Percentiles rank a stretch among this genome's conserved stretches.
phyloP scores from a whole-genome alignment of 2,113 vertebrate genomes.

The Nannobrachium achirus region DNA sequence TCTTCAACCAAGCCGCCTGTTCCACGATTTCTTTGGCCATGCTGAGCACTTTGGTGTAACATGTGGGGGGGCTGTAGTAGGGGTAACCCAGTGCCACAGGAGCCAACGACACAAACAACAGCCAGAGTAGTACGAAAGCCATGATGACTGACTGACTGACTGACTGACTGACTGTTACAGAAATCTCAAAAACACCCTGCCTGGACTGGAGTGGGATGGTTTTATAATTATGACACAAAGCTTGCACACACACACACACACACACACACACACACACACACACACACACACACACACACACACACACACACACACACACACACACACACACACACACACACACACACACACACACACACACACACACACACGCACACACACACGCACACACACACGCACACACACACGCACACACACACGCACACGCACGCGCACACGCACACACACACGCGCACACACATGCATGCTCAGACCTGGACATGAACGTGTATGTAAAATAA shows the following conservation, averaged over 20 bases:
- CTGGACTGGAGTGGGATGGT: not conserved
- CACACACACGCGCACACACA: too few species aligned
- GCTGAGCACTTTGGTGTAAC: conserved; percentile 69
- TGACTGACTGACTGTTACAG: conserved; percentile 1
- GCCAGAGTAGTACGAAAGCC: conserved; percentile 29
- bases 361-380: too few species aligned
- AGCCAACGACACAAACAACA: conserved; percentile 38
- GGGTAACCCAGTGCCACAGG: conserved; percentile 44
- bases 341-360: too few species aligned
- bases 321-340: conserved; percentile 28
- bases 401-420: too few species aligned
- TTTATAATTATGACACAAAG: conserved; percentile 8
- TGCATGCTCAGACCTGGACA: too few species aligned
- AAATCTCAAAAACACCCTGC: not conserved
- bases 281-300: conserved; percentile 39
- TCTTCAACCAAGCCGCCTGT: conserved; percentile 55
- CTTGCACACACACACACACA: conserved; percentile 26
- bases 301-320: conserved; percentile 57
- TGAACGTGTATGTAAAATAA: too few species aligned
- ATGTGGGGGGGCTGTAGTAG: conserved; percentile 64
- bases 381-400: too few species aligned
- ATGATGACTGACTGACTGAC: conserved; percentile 44
- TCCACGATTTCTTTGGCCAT: conserved; percentile 60
- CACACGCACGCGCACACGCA: too few species aligned
- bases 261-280: conserved; percentile 56